Conservation (phyloP, 2,888 invertebrate genomes). For the Thymelicus lineola region DNA sequence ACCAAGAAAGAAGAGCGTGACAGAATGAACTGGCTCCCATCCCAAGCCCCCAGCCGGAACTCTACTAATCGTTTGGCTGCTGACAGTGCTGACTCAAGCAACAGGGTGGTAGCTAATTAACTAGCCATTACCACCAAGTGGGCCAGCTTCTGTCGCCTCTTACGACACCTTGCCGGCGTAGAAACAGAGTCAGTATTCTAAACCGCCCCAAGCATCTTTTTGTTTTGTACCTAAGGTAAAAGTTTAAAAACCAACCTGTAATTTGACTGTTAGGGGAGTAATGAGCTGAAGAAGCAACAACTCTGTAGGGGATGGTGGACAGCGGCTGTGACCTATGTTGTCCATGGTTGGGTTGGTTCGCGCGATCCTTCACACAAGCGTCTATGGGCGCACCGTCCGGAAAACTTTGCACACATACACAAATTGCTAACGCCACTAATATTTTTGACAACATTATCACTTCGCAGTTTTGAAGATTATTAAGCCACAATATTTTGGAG, state of each 20-base stretch:
- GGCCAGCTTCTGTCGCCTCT: too few species aligned
- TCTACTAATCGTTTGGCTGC: too few species aligned
- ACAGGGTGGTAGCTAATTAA: too few species aligned
- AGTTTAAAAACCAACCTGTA: constrained; percentile 81
- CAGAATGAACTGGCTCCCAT: too few species aligned
- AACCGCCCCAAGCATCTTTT: too few species aligned
- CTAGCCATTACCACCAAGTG: too few species aligned
- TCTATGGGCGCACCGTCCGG: constrained; percentile 94
- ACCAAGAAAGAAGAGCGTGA: too few species aligned
- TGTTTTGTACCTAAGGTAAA: too few species aligned
- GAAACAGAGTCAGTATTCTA: too few species aligned
- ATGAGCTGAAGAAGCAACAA: constrained; percentile 86
- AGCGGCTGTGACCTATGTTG: constrained; percentile 88
- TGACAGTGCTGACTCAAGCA: too few species aligned
- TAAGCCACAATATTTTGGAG: constrained; percentile 39
- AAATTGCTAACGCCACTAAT: constrained; percentile 55
- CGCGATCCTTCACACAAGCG: constrained; percentile 90
- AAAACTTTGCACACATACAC: constrained; percentile 81
- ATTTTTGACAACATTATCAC: constrained; percentile 62
- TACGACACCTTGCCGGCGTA: too few species aligned
- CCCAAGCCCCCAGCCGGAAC: too few species aligned
- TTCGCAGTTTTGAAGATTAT: constrained; percentile 4
- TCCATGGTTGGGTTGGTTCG: constrained; percentile 92
- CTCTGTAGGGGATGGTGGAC: constrained; percentile 87
- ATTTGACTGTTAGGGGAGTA: constrained; percentile 89